Evolutionary conservation across 2,113 vertebrate species (phyloP).

Genomic region (Gadus chalcogrammus): DNA sequence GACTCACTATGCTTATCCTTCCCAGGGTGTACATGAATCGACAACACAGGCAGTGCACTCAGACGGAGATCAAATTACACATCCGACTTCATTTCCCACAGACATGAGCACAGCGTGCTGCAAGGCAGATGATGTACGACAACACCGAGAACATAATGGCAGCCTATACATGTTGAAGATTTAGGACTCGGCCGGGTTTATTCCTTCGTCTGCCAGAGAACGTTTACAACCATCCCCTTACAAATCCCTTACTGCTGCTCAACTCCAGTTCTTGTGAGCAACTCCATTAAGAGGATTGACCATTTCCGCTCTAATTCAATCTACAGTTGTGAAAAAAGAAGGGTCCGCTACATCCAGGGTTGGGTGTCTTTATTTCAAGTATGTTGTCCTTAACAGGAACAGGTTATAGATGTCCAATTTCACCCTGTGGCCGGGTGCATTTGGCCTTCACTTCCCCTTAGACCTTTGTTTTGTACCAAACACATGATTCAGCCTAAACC

Average conservation of each 20-base stretch:
- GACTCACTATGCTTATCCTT: conserved; percentile 51
- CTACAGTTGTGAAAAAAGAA: conserved; percentile 57
- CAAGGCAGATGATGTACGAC: conserved; percentile 40
- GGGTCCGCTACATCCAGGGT: conserved; percentile 43
- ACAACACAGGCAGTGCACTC: conserved; percentile 47
- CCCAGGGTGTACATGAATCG: conserved; percentile 52
- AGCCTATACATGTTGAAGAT: conserved; percentile 46
- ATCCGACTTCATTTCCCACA: conserved; percentile 52
- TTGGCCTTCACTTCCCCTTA: neutral
- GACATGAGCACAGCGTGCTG: conserved; percentile 27
- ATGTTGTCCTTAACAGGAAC: conserved; percentile 32
- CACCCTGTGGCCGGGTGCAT: conserved; percentile 16
- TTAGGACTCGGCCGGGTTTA: conserved; percentile 19
- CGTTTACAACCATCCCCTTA: conserved; percentile 12
- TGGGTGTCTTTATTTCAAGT: conserved; percentile 26
- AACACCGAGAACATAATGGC: conserved; percentile 25
- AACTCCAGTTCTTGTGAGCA: conserved; percentile 34
- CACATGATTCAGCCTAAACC: neutral
- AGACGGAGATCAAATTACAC: conserved; percentile 60
- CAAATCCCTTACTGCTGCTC: conserved; percentile 43
- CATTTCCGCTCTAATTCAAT: conserved; percentile 56
- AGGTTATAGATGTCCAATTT: conserved; percentile 34
- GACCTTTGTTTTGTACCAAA: conserved; percentile 4
- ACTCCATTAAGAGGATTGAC: conserved; percentile 56
- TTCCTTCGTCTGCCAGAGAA: conserved; percentile 14